Percentiles rank a stretch among this genome's conserved stretches.
phyloP scores from a whole-genome alignment of 2,797 vertebrate genomes.

The Gymnopithys bicolor region DNA sequence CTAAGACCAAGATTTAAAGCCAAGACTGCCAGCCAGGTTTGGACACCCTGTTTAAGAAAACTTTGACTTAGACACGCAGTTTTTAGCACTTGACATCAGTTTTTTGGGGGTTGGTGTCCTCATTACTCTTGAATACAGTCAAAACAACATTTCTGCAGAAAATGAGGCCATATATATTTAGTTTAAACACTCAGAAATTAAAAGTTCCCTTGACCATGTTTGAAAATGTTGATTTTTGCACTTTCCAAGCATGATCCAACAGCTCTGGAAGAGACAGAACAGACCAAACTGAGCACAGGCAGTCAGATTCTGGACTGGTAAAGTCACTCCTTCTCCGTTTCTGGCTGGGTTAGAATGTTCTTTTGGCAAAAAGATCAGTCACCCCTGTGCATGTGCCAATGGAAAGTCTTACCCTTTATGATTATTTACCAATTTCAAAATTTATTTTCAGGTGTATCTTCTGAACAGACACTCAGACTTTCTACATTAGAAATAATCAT shows the following conservation, averaged over 20 bases:
- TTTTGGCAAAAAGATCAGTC: background rate
- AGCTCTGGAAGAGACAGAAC: background rate
- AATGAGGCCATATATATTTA: background rate
- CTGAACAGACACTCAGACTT: constrained; percentile 10
- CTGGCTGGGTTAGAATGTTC: background rate
- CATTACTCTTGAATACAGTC: background rate
- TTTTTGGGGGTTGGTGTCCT: background rate
- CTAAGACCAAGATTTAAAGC: background rate
- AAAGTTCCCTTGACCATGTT: background rate
- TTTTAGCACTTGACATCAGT: background rate
- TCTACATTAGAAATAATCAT: constrained; percentile 57
- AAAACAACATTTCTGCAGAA: background rate
- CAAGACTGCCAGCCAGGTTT: background rate
- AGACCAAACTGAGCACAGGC: background rate
- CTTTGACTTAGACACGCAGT: background rate
- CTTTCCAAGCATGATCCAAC: background rate
- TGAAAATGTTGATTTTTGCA: background rate
- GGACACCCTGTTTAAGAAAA: background rate
- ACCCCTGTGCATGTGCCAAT: background rate
- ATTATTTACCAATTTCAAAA: background rate
- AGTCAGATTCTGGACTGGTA: background rate
- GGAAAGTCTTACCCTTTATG: background rate
- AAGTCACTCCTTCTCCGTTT: background rate
- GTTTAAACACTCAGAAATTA: background rate
- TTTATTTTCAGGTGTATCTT: constrained; percentile 36